Evolutionary conservation across 2,113 vertebrate species (phyloP), one percentile per base, ranked within the genome.

Genomic region (Mastomys coucha): DNA sequence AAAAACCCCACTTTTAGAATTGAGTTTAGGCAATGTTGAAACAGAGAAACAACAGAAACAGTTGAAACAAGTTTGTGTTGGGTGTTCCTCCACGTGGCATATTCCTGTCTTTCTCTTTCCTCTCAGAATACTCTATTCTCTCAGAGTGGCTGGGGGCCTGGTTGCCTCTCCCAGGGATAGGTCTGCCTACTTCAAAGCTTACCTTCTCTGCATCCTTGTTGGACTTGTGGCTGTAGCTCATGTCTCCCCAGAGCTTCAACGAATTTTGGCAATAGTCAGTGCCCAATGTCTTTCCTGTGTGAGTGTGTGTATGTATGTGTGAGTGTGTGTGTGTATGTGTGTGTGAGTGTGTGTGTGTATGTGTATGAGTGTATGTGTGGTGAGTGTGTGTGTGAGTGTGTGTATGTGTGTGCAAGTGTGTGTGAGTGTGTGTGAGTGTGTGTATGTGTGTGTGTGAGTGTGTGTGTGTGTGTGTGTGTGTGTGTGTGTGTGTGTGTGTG

Each of bases 11-110:
- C 53, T 70, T 93, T 91, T 90, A 67, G 20, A 49, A 19, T 80
- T 88, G 85, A 88, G 51, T 11, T 91, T 86, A 45, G 85, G 36
- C 45, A 94, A 90, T 39, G 56, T 67, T 72, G 72, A 89, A 80
- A 63, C 11, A 31, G 84, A 91, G 53, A 72, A 20, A 73, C 36
- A 72, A 19, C n/a, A 73, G 70, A 39, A 73, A 39, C n/a, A 73
- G n/a, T 73, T 73, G 69, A 39, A 22, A n/a, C 16, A 69, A 19
- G 12, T 73, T 93, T 81, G 84, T 84, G 49, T 51, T 65, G 63
- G 67, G 5, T 1, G 42, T 4, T 1, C 9, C 53, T 31, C 36
- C 16, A 39, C 7, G 72, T 19, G 22, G 67, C 14, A 87, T 49
- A 17, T 67, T 28, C 26, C 84, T 86, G 8, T 72, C 78, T 73